phyloP scores from a whole-genome alignment of 2,113 vertebrate species.

The Callithrix jacchus region DNA sequence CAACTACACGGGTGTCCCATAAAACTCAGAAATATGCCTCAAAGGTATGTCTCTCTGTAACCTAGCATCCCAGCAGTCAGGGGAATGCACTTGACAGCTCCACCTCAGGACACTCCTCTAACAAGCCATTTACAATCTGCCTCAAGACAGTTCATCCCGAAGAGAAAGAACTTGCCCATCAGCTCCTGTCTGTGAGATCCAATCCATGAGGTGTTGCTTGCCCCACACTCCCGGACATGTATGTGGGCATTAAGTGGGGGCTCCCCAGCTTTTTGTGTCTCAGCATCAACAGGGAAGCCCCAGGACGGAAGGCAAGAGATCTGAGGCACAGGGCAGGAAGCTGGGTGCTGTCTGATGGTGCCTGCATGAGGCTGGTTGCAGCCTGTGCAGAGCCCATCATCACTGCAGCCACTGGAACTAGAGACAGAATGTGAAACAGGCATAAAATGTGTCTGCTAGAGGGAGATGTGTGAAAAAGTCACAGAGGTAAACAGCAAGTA shows the following conservation, averaged over 20 bases:
- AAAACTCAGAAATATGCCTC: too few relatives aligned
- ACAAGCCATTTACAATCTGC: background rate
- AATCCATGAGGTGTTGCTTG: too few relatives aligned
- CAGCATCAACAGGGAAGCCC: background rate
- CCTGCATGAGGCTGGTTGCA: background rate
- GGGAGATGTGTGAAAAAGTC: background rate
- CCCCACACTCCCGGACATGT: background rate
- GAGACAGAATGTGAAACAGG: background rate
- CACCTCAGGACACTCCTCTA: background rate
- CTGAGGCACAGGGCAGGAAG: background rate
- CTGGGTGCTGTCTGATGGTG: background rate
- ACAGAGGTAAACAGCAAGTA: background rate
- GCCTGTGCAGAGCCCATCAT: background rate
- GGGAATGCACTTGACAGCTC: background rate
- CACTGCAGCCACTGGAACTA: background rate
- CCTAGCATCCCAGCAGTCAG: too few relatives aligned
- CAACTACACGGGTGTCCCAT: too few relatives aligned
- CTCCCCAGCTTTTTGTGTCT: background rate
- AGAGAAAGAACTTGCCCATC: background rate
- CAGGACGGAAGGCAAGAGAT: background rate
- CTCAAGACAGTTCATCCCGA: too few relatives aligned
- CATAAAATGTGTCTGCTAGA: background rate
- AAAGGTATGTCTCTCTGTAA: too few relatives aligned
- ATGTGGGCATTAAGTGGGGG: background rate
- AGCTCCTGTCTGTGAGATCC: background rate